Evolutionary conservation across 2,888 invertebrate genomes (phyloP), one percentile per base, ranked within the genome.

Genomic region (Brenthis hecate): DNA sequence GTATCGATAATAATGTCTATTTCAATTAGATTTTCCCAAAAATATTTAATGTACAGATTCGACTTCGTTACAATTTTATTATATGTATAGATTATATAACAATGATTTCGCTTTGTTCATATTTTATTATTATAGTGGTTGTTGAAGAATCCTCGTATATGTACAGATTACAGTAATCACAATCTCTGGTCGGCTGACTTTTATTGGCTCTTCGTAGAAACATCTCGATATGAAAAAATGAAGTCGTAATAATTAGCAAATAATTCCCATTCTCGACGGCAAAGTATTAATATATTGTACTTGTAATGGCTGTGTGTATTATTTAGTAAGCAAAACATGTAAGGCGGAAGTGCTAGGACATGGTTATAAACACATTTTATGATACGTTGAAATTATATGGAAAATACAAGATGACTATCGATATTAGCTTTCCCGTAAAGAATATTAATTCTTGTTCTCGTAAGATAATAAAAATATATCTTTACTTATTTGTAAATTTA

Each of bases 241-340:
- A 65, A 68, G 36, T 36, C 36, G 57, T 48, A 51, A 53, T 54
- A 61, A 56, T 69, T 14, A 65, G 13, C 51, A 16, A 68, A 48
- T 56, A 53, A 61, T 64, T 64, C 28, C 36, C 28, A 67, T 60
- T 43, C 56, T 50, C 23, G 6, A n/a, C 19, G 53, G 28, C 56
- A 65, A 53, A 50, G 58, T 43, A 50, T 43, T 65, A 56, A 51
- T 43, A 65, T 50, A 55, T 69, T 60, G 23, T 36, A 53, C n/a
- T 65, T 48, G 53, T 68, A 61, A 68, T 68, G 55, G 51, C 16
- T 48, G 23, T 54, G 68, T 58, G 56, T 70, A 65, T 53, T 48
- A 56, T 48, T 70, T 68, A 61, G 36, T 62, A 70, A 56, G 43
- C 67, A 64, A 51, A 58, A 62, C 66, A 63, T 66, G 66, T 48